Conservation (phyloP, 2,888 invertebrate genomes). For the Ectobius pallidus region DNA sequence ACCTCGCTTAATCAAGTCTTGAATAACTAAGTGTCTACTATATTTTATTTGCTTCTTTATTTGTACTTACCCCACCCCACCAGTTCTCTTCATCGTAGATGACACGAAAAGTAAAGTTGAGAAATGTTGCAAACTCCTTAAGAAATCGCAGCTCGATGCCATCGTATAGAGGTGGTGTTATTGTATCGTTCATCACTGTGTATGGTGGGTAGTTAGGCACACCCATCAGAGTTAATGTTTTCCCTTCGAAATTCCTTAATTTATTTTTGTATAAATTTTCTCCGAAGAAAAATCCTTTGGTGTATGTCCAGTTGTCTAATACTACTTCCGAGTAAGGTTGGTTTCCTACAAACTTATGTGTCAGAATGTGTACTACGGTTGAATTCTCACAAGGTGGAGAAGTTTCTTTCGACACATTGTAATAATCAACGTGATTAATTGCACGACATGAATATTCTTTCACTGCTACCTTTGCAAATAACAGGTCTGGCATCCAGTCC, state of each 20-base stretch:
- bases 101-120: slow-evolving; percentile 10
- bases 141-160: background rate
- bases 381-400: too few relatives aligned
- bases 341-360: background rate
- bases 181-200: background rate
- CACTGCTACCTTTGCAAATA: too few relatives aligned
- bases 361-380: background rate
- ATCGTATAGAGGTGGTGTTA: background rate
- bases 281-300: background rate
- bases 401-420: too few relatives aligned
- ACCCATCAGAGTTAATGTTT: background rate
- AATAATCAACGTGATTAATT: too few relatives aligned
- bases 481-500: background rate
- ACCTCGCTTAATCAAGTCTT: too few relatives aligned
- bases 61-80: slow-evolving; percentile 4
- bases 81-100: background rate
- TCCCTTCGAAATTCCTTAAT: background rate
- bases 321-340: background rate
- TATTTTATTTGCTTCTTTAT: too few relatives aligned
- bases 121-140: background rate
- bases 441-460: too few relatives aligned
- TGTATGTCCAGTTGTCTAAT: background rate
- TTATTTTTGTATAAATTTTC: background rate
- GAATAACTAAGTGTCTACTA: too few relatives aligned
- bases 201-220: background rate